phyloP scores from a whole-genome alignment of 2,888 invertebrate genomes.

The Lasioglossum marginatum region DNA sequence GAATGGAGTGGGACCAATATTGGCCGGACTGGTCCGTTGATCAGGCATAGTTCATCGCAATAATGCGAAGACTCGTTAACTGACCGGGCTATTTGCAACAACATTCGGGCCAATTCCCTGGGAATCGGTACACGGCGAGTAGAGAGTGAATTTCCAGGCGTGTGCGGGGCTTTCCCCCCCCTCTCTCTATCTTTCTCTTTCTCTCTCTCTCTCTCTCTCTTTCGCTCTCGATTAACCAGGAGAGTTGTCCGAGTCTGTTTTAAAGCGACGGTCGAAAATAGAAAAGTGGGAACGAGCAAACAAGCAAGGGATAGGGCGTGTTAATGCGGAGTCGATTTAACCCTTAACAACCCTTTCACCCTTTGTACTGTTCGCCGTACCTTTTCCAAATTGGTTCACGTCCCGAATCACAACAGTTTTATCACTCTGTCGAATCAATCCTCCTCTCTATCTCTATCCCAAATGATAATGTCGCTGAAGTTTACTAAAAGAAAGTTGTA shows the following conservation, averaged over 20 bases:
- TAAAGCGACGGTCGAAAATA: neutral
- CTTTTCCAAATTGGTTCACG: neutral
- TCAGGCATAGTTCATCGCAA: constrained; percentile 48
- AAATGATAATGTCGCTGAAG: too few relatives aligned
- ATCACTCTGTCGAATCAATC: too few relatives aligned
- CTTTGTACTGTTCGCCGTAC: neutral
- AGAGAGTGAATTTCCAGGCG: neutral
- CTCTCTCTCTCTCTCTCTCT: neutral
- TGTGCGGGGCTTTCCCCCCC: neutral
- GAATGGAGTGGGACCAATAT: constrained; percentile 59
- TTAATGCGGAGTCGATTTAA: constrained; percentile 21
- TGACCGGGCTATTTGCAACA: constrained; percentile 34
- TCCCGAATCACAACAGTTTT: too few relatives aligned
- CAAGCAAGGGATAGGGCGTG: neutral
- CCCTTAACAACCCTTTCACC: neutral
- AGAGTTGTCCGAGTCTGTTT: neutral
- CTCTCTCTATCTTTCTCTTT: neutral
- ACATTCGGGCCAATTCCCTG: constrained; percentile 28
- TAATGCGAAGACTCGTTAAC: constrained; percentile 47
- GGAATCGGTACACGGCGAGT: constrained; percentile 22
- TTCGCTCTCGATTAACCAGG: neutral
- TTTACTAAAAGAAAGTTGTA: too few relatives aligned
- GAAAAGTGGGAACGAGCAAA: constrained; percentile 3
- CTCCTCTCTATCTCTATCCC: too few relatives aligned
- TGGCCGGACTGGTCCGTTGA: constrained; percentile 45